A percentile compares a stretch with the other conserved stretches of the same genome.
Evolutionary conservation across 1,140 invertebrate species (phyloP).

Genomic region (Drosophila trapezifrons): DNA sequence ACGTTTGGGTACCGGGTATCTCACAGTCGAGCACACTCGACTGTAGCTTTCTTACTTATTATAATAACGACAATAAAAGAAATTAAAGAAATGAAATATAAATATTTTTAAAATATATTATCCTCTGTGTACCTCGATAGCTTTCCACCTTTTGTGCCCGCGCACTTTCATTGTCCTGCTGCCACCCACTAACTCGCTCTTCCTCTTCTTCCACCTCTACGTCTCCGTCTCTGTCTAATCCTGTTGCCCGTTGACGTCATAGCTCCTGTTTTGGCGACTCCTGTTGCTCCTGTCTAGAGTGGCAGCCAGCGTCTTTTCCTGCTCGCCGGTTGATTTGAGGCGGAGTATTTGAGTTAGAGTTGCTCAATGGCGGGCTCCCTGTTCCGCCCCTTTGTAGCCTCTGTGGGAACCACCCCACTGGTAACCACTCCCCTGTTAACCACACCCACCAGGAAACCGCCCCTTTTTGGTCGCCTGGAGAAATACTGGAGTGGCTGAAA

Average conservation of each 20-base stretch:
- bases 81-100: neutral
- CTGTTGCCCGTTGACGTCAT: conserved; percentile 67
- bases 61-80: too few species aligned
- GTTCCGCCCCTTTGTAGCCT: conserved; percentile 29
- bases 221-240: conserved; percentile 25
- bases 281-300: conserved; percentile 69
- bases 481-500: conserved; percentile 40
- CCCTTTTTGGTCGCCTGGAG: conserved; percentile 15
- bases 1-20: too few species aligned
- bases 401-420: conserved; percentile 6
- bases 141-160: conserved; percentile 1
- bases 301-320: conserved; percentile 40
- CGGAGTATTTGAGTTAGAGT: conserved; percentile 84
- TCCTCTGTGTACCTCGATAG: neutral
- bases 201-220: neutral
- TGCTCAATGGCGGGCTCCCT: conserved; percentile 72
- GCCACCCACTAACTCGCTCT: conserved; percentile 6
- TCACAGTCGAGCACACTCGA: too few species aligned
- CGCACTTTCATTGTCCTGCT: conserved; percentile 1
- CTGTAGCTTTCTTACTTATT: too few species aligned
- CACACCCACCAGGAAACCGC: neutral
- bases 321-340: conserved; percentile 79
- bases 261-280: conserved; percentile 69
- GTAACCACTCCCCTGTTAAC: neutral
- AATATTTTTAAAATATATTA: neutral